Conservation (phyloP, 2,113 vertebrate species). For the Rhadina sibilatrix region DNA sequence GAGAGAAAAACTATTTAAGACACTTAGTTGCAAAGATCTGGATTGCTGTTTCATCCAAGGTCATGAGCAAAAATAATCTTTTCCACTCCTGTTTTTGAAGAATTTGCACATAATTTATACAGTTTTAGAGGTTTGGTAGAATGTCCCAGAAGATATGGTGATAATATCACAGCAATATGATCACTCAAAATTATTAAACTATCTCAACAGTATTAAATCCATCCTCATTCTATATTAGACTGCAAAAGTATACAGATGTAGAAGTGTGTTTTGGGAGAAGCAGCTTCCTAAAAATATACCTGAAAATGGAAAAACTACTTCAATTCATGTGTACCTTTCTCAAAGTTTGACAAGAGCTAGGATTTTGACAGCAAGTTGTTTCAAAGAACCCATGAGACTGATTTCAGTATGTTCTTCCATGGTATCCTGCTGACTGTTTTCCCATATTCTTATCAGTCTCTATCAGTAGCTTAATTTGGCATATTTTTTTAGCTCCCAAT, state of each 20-base stretch:
- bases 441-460: background rate
- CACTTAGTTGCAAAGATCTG: background rate
- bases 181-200: background rate
- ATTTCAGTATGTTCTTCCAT: background rate
- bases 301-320: background rate
- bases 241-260: background rate
- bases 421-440: background rate
- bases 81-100: background rate
- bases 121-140: background rate
- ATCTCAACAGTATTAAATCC: background rate
- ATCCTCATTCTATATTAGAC: background rate
- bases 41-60: background rate
- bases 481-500: rapidly evolving
- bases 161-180: background rate
- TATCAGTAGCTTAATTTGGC: background rate
- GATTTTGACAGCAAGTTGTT: background rate
- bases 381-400: background rate
- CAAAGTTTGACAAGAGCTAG: background rate
- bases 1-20: background rate
- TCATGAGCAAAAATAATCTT: background rate
- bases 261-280: background rate
- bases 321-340: background rate
- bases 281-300: background rate
- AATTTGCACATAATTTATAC: background rate
- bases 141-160: background rate